Percentiles rank a stretch among this genome's conserved stretches.
These are phyloP conservation scores for Spermophilus dauricus DNA, from an alignment of 2,113 vertebrate genomes.

Conservation along the genomic window DNA sequence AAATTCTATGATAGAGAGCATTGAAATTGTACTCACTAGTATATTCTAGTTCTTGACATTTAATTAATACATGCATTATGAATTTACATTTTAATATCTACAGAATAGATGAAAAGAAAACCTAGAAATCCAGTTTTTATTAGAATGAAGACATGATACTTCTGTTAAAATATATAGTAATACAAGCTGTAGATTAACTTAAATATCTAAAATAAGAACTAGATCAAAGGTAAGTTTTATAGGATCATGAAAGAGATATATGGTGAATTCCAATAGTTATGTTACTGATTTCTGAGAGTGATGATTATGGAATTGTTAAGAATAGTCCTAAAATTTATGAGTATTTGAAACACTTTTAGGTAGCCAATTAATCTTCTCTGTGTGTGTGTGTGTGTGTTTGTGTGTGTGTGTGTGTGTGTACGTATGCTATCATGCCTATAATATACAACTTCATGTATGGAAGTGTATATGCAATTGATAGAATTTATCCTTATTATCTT, in stretches of 20 bases:
- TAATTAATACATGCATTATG: neutral
- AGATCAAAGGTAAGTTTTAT: neutral
- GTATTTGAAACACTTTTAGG: neutral
- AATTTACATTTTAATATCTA: conserved; percentile 22
- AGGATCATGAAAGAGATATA: neutral
- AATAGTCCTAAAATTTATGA: neutral
- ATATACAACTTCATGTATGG: neutral
- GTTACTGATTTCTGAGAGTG: neutral
- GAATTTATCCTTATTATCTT: neutral
- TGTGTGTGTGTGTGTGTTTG: no score
- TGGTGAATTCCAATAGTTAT: neutral
- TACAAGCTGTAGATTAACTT: neutral
- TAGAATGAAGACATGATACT: neutral
- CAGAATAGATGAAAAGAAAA: neutral
- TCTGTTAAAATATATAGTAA: neutral
- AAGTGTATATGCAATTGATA: neutral
- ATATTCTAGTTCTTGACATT: neutral
- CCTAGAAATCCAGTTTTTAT: neutral
- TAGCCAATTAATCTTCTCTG: neutral
- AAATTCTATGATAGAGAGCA: neutral
- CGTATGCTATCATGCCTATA: neutral
- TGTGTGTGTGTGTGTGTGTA: no score
- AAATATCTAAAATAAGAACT: neutral
- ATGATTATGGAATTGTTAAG: neutral
- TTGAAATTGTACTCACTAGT: neutral